Base-by-base conservation (phyloP, 2,888 invertebrate genomes). In the Habroteleia sp. region DNA sequence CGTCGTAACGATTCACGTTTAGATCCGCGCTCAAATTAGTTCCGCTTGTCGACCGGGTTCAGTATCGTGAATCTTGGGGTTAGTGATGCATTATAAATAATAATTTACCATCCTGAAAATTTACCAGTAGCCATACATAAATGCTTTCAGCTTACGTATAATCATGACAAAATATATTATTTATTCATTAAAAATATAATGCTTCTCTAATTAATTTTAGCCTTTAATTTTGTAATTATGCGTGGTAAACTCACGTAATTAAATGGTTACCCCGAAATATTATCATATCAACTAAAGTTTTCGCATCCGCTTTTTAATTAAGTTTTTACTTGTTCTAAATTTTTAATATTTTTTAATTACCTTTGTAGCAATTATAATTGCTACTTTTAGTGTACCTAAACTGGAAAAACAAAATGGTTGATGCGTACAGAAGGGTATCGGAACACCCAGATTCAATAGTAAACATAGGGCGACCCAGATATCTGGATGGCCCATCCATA, bases 31-130 rank as follows among this genome's bases (percentile, higher is more conserved):
- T 58, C n/a, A 56, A 66, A 81, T 83, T 84, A 82, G 84, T 84
- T 83, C 81, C 84, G 82, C 81, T 77, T 78, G 84, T 81, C 84
- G 83, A 80, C 82, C 80, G 78, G 77, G 74, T 73, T 56, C 58
- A 44, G 69, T 71, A 77, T 77, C 77, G 74, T 71, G 77, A 44
- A 75, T 77, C 71, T 76, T 68, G 41, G 76, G 76, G 77, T 77
- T 73, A 48, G 71, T 41, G 31, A 74, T 78, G 80, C 62, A 35
- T 63, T 68, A 80, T 83, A 82, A 83, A 83, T 82, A 81, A 82
- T 81, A 81, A 83, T 83, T 81, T 82, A 79, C 81, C 81, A 78
- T 72, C 77, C 65, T 50, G 63, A 63, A 58, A 63, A 72, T 72
- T 72, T 50, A 37, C 54, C 63, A 58, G 72, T 72, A 65, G 72